Base-by-base conservation (phyloP, 2,797 vertebrate species). In the Enteromius trimaculatus region DNA sequence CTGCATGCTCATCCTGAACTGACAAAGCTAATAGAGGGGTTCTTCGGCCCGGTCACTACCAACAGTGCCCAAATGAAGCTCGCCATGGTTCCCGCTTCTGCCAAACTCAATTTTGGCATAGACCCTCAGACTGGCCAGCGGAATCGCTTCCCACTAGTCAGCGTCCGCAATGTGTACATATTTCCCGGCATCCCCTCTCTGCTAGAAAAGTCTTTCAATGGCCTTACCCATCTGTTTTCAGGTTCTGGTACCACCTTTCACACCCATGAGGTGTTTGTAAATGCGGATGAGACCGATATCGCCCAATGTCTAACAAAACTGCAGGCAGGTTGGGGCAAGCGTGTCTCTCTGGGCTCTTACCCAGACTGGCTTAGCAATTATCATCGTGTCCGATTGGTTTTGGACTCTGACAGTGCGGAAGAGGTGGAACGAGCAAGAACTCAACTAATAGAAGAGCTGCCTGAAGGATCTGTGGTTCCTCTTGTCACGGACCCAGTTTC, bases 351-450 rank as follows among this genome's bases (percentile, higher is more conserved):
- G 1, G 98, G 98, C 1, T 99, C 98, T 10, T 99, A 99, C 89
- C 98, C 98, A 0, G 96, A 98, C 90, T 99, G 97, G 97, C 82
- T 93, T 79, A 98, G 93, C 80, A 99, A 99, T 91, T 99, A 99
- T 86, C 95, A 97, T 87, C 93, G 93, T 0, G 97, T 99, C 84
- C 94, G 95, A 87, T 93, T 99, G 90, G 96, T 96, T 0, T 90
- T 99, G 91, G 98, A 99, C 88, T 96, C 97, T 0, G 91, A 97
- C 69, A 96, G 95, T 0, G 91, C 94, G 58, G 90, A 88, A 17
- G 91, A 95, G 4, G 91, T 97, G 90, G 95, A 97, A 77, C 93
- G 92, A 71, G 96, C 96, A 0, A 81, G 90, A 29, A 11, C 83
- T 2, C 96, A 95, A 91, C 91, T 99, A 87, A 79, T 95, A 1